phyloP scores from a whole-genome alignment of 2,113 vertebrate genomes.

The Cichladusa arquata region DNA sequence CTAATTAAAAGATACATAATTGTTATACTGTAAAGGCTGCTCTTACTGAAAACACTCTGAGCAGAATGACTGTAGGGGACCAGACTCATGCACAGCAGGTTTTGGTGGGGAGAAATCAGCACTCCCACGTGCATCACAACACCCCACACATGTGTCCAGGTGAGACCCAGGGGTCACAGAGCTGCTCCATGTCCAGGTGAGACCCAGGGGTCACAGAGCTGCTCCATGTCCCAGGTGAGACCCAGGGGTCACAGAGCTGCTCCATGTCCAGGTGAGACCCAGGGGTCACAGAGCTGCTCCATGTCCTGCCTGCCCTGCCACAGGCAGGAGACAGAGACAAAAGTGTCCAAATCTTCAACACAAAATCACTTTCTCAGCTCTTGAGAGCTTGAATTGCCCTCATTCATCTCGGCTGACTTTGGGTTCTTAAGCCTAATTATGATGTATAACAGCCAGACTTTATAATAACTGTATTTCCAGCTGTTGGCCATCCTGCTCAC shows the following conservation, averaged over 20 bases:
- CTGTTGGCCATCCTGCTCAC: neutral
- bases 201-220: too few species aligned
- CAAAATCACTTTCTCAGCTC: neutral
- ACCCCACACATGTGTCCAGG: fast-evolving
- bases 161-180: neutral
- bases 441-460: constrained; percentile 45
- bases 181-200: too few species aligned
- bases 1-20: constrained; percentile 29
- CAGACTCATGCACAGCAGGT: neutral
- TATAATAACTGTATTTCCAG: constrained; percentile 26
- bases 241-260: too few species aligned
- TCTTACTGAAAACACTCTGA: neutral
- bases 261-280: too few species aligned
- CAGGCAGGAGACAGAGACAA: neutral
- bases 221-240: too few species aligned
- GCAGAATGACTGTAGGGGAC: neutral
- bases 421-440: constrained; percentile 43
- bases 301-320: neutral
- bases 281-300: too few species aligned
- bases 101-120: neutral
- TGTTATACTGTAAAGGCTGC: neutral
- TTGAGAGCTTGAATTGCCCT: constrained; percentile 38
- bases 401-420: constrained; percentile 49
- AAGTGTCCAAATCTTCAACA: neutral
- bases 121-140: fast-evolving